A percentile compares a stretch with the other conserved stretches of the same genome.
Evolutionary conservation across 2,797 vertebrate genomes (phyloP).

Genomic region (Aphelocoma californica): DNA sequence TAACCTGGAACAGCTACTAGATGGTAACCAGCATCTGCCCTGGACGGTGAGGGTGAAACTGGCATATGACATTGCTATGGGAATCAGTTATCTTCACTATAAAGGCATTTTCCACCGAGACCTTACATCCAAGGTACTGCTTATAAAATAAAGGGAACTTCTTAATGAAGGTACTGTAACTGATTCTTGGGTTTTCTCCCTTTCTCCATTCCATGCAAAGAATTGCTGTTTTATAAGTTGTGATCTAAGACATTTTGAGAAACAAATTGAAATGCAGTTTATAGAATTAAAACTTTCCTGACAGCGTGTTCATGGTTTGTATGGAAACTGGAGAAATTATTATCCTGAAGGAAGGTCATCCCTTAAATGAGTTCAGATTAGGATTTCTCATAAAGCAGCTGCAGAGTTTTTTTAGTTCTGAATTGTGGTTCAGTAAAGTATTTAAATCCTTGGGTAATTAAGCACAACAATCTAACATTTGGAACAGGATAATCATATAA

Average conservation of each 20-base stretch:
- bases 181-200: not conserved
- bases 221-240: not conserved
- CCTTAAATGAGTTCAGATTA: slow-evolving; percentile 16
- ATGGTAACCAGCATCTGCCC: slow-evolving; percentile 89
- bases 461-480: slow-evolving; percentile 3
- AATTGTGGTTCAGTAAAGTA: not conserved
- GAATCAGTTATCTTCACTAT: slow-evolving; percentile 91
- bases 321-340: not conserved
- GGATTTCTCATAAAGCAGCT: slow-evolving; percentile 28
- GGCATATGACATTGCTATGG: slow-evolving; percentile 88
- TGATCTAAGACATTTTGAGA: not conserved
- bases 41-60: slow-evolving; percentile 91
- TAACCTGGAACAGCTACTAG: slow-evolving; percentile 95
- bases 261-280: not conserved
- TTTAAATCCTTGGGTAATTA: slow-evolving; percentile 24
- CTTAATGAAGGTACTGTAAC: not conserved
- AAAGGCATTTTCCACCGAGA: slow-evolving; percentile 98
- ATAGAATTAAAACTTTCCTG: not conserved
- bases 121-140: slow-evolving; percentile 93
- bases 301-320: not conserved
- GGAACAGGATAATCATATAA: not conserved
- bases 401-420: not conserved
- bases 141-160: not conserved
- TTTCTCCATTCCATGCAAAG: not conserved
- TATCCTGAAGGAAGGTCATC: not conserved